Conservation (phyloP, 2,113 vertebrate genomes). For the Oxyura jamaicensis region DNA sequence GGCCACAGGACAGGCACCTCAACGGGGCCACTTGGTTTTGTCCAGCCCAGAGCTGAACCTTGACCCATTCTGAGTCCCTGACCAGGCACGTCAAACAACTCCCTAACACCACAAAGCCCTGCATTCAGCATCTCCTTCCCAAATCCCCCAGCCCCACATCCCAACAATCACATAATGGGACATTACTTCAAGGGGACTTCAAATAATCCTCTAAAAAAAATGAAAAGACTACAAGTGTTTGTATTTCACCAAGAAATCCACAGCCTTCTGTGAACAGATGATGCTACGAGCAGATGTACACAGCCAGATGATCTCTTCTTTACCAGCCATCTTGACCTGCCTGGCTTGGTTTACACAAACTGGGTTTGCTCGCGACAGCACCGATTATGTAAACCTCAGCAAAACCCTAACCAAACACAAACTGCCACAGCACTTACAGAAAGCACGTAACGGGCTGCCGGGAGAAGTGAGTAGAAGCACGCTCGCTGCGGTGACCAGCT, state of each 20-base stretch:
- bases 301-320: slow-evolving; percentile 35
- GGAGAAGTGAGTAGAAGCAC: background rate
- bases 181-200: background rate
- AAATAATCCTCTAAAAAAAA: background rate
- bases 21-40: background rate
- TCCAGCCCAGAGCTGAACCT: no score
- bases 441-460: fast-evolving
- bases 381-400: slow-evolving; percentile 30
- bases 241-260: background rate
- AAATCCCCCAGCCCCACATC: background rate
- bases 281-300: slow-evolving; percentile 1
- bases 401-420: slow-evolving; percentile 17
- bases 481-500: background rate
- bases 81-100: background rate
- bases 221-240: background rate
- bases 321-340: slow-evolving; percentile 36
- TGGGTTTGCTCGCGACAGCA: background rate
- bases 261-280: slow-evolving; percentile 20
- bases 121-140: background rate
- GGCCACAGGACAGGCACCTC: background rate
- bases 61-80: background rate
- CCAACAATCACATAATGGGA: background rate
- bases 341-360: slow-evolving; percentile 53
- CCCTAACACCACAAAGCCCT: fast-evolving
- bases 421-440: background rate